These are phyloP conservation scores for Cyprinodon tularosa DNA, from an alignment of 2,113 vertebrate species.

Conservation along the genomic window DNA sequence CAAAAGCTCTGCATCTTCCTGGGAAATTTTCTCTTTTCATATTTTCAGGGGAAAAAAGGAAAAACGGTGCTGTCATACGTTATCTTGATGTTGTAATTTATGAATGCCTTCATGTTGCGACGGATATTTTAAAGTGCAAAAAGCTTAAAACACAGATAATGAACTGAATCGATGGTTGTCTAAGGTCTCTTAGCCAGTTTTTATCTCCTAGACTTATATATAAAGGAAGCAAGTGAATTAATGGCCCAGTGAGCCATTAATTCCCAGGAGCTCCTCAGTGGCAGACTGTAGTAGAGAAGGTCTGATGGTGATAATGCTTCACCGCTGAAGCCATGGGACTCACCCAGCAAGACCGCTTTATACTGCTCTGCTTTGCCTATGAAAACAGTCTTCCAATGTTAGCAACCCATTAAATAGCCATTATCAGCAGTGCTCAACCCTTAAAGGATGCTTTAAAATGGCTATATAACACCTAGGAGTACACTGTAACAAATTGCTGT, in stretches of 20 bases:
- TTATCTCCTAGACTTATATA: constrained; percentile 16
- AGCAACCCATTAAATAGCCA: background rate
- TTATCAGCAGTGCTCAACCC: background rate
- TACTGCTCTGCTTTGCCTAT: background rate
- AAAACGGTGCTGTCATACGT: background rate
- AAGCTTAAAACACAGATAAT: background rate
- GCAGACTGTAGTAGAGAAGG: constrained; percentile 20
- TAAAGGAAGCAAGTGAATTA: constrained; percentile 15
- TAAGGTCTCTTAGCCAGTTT: constrained; percentile 7
- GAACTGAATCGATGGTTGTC: constrained; percentile 6
- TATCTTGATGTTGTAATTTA: background rate
- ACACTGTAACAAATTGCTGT: too few relatives aligned
- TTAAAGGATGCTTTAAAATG: constrained; percentile 1
- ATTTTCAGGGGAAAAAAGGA: background rate
- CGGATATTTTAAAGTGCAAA: constrained; percentile 8
- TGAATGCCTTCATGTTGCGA: background rate
- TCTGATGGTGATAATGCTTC: constrained; percentile 17
- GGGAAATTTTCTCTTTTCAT: background rate
- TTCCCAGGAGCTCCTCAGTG: constrained; percentile 32
- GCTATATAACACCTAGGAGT: background rate
- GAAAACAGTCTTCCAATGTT: constrained; percentile 1
- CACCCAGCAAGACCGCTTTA: constrained; percentile 11
- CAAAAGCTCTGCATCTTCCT: background rate
- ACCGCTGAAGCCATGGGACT: background rate
- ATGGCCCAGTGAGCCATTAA: constrained; percentile 27